Percentiles rank a stretch among this genome's conserved stretches.
phyloP scores from a whole-genome alignment of 1,140 invertebrate species.

The Zaprionus nigranus region DNA sequence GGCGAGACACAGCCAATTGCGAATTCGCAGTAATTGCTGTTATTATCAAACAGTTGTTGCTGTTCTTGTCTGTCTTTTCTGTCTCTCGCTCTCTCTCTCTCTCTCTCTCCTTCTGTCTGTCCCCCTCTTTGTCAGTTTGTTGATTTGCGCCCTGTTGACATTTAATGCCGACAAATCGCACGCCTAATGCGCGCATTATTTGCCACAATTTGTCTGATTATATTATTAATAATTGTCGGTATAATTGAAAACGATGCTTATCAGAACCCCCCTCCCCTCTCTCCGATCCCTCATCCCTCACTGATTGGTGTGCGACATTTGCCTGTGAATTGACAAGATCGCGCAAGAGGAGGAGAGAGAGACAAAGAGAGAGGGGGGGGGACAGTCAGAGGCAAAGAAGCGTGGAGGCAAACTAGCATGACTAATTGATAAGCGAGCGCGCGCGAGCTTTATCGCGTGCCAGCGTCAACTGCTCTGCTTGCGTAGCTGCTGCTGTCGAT shows the following conservation, averaged over 20 bases:
- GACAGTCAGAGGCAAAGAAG: not conserved
- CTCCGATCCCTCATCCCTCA: not conserved
- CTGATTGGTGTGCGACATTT: not conserved
- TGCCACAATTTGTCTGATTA: conserved; percentile 40
- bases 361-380: not conserved
- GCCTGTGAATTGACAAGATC: not conserved
- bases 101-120: not conserved
- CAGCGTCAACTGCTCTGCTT: conserved; percentile 31
- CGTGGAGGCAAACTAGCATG: conserved; percentile 9
- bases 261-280: not conserved
- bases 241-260: conserved; percentile 47
- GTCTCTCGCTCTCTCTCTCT: not conserved
- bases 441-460: conserved; percentile 69
- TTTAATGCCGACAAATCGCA: conserved; percentile 56
- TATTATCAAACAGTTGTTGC: conserved; percentile 52
- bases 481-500: not conserved
- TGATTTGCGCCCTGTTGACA: conserved; percentile 17
- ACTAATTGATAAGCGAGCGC: conserved; percentile 41
- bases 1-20: conserved; percentile 31
- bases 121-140: conserved; percentile 11
- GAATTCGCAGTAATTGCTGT: conserved; percentile 67
- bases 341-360: not conserved
- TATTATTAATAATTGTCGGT: conserved; percentile 40
- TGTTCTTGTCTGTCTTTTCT: too few species aligned
- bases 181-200: conserved; percentile 43